phyloP scores from a whole-genome alignment of 2,797 vertebrate species.

The Coilia nasus region DNA sequence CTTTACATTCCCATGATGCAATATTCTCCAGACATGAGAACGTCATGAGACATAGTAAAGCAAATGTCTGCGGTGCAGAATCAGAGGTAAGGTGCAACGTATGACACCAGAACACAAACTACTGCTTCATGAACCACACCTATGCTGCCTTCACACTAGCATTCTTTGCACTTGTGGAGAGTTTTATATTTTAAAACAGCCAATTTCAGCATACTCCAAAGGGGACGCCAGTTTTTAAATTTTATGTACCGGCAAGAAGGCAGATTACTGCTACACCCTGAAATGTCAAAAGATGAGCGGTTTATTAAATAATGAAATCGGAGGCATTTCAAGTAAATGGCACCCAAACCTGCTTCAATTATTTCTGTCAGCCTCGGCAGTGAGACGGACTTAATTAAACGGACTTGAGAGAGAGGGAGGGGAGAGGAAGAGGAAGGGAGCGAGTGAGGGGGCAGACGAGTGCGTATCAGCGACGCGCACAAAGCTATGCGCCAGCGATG shows the following conservation, averaged over 20 bases:
- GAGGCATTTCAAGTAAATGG: slow-evolving; percentile 82
- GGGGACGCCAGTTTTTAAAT: neutral
- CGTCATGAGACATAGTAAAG: no score
- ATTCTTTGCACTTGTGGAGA: neutral
- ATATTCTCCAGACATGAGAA: no score
- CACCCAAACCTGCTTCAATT: slow-evolving; percentile 87
- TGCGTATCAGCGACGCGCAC: slow-evolving; percentile 80
- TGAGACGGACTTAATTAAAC: slow-evolving; percentile 88
- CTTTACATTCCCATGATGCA: no score
- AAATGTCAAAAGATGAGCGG: slow-evolving; percentile 43
- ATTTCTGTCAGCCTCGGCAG: slow-evolving; percentile 83
- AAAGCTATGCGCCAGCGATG: slow-evolving; percentile 72
- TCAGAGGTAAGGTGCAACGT: no score
- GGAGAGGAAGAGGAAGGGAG: slow-evolving; percentile 26
- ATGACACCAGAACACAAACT: no score
- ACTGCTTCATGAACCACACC: no score
- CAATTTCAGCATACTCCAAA: neutral
- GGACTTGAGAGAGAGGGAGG: slow-evolving; percentile 74
- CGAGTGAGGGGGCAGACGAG: slow-evolving; percentile 73
- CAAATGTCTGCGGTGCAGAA: no score
- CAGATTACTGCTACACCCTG: slow-evolving; percentile 33
- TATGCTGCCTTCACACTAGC: no score
- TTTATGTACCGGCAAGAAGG: neutral
- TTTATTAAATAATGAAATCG: slow-evolving; percentile 74
- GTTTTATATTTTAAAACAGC: slow-evolving; percentile 31